A percentile compares a stretch with the other conserved stretches of the same genome.
Conservation (phyloP, 37 sponge, comb jelly and placozoan genomes). For the Beroe ovata region DNA sequence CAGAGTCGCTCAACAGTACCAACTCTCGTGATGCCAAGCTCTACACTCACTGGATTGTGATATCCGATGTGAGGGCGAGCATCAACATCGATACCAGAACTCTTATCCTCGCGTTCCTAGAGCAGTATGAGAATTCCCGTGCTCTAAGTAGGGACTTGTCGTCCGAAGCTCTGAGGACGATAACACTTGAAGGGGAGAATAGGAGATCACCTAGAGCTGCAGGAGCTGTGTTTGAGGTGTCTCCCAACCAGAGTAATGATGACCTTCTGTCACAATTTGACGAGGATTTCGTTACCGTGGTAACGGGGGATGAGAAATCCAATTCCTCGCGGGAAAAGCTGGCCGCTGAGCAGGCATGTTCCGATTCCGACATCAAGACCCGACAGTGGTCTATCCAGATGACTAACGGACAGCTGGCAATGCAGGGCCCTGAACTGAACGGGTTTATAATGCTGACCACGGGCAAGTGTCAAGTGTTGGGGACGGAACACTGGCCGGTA, state of each 20-base stretch:
- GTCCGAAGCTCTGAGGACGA: slow-evolving; percentile 26
- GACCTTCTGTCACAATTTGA: slow-evolving; percentile 48
- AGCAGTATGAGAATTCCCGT: slow-evolving; percentile 39
- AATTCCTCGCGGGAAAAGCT: slow-evolving; percentile 21
- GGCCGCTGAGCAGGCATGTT: slow-evolving; percentile 51
- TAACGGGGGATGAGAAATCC: slow-evolving; percentile 3
- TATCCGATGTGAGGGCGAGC: slow-evolving; percentile 27
- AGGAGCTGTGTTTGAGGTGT: not conserved
- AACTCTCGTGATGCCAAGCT: slow-evolving; percentile 19
- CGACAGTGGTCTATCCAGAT: slow-evolving; percentile 45
- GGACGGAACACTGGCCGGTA: slow-evolving; percentile 44
- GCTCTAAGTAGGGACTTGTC: slow-evolving; percentile 36
- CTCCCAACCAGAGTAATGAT: slow-evolving; percentile 3
- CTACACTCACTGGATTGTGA: slow-evolving; percentile 50
- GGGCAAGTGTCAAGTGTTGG: slow-evolving; percentile 53
- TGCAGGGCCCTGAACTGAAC: slow-evolving; percentile 60
- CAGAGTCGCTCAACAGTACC: slow-evolving; percentile 53
- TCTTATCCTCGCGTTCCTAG: slow-evolving; percentile 34
- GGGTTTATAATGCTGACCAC: slow-evolving; percentile 47
- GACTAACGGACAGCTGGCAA: slow-evolving; percentile 59
- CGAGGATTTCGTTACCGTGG: not conserved
- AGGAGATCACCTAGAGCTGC: not conserved
- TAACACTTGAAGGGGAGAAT: slow-evolving; percentile 10
- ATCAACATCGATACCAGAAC: slow-evolving; percentile 37
- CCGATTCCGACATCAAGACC: slow-evolving; percentile 28